A percentile compares a stretch with the other conserved stretches of the same genome.
These are phyloP conservation scores for Geophilus truncorum DNA, from an alignment of 2,888 invertebrate genomes.

Conservation along the genomic window DNA sequence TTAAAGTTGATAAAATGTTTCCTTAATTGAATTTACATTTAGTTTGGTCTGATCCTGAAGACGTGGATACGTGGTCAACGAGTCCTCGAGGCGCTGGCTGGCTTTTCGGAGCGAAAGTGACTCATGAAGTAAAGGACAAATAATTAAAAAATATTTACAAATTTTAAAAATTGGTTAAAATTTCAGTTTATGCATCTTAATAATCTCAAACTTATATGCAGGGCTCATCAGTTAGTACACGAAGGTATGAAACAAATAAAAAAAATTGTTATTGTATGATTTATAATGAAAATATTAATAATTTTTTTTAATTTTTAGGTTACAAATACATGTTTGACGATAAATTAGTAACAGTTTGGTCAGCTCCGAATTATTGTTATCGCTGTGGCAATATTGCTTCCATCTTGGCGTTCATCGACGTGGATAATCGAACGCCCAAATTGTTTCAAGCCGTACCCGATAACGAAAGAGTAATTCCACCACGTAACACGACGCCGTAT, in stretches of 20 bases:
- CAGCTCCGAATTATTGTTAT: constrained; percentile 99
- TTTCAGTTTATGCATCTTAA: constrained; percentile 82
- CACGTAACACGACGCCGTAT: constrained; percentile 89
- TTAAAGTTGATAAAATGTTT: background rate
- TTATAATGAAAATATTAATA: background rate
- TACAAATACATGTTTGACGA: constrained; percentile 98
- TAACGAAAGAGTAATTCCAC: constrained; percentile 85
- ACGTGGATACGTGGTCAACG: constrained; percentile 86
- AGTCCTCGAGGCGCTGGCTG: constrained; percentile 97
- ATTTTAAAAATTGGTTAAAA: background rate
- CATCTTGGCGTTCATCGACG: constrained; percentile 77
- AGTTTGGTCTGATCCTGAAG: constrained; percentile 99
- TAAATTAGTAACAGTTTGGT: constrained; percentile 96
- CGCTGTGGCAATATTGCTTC: constrained; percentile 98
- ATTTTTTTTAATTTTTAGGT: constrained; percentile 56
- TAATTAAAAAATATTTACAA: background rate
- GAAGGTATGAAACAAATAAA: constrained; percentile 65
- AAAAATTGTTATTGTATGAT: background rate
- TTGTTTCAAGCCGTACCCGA: constrained; percentile 96
- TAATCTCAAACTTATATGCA: constrained; percentile 84
- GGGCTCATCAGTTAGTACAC: constrained; percentile 98
- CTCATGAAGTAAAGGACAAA: constrained; percentile 58
- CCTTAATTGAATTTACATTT: constrained; percentile 53
- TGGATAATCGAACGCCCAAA: constrained; percentile 69
- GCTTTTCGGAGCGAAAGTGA: constrained; percentile 92